phyloP scores from a whole-genome alignment of 2,113 vertebrate species.

The Spizaetus ornatus region DNA sequence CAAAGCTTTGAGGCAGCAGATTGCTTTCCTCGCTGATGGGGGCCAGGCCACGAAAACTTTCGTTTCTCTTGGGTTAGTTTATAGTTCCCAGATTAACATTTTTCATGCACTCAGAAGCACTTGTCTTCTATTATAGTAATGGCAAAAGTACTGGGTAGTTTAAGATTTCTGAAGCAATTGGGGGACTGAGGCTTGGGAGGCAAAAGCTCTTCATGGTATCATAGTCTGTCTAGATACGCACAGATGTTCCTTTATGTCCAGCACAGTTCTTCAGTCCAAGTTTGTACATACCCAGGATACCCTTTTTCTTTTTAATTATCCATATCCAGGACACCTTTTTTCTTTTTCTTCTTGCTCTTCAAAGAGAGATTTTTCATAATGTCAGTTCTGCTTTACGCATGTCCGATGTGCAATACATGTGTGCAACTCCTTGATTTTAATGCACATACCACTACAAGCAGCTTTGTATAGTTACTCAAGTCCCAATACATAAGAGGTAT shows the following conservation, averaged over 20 bases:
- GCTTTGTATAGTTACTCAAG: neutral
- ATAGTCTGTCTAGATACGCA: neutral
- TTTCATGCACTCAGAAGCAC: neutral
- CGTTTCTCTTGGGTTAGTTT: neutral
- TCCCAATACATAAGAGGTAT: neutral
- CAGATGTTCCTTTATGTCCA: neutral
- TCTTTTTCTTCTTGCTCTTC: neutral
- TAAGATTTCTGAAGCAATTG: neutral
- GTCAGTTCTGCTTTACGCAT: rapidly evolving
- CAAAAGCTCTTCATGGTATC: neutral
- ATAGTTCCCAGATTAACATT: neutral
- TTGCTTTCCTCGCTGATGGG: neutral
- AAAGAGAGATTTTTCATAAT: neutral
- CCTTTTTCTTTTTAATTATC: neutral
- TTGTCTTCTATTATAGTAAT: neutral
- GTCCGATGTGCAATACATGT: neutral
- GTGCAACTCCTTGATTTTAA: neutral
- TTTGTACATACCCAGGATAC: neutral
- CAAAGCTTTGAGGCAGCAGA: neutral
- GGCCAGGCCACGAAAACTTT: neutral
- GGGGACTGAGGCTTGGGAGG: neutral
- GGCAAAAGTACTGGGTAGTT: neutral
- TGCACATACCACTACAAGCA: neutral
- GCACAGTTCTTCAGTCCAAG: neutral
- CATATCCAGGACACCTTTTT: neutral